Conservation (phyloP, 2,113 vertebrate genomes). For the Tragelaphus scriptus region DNA sequence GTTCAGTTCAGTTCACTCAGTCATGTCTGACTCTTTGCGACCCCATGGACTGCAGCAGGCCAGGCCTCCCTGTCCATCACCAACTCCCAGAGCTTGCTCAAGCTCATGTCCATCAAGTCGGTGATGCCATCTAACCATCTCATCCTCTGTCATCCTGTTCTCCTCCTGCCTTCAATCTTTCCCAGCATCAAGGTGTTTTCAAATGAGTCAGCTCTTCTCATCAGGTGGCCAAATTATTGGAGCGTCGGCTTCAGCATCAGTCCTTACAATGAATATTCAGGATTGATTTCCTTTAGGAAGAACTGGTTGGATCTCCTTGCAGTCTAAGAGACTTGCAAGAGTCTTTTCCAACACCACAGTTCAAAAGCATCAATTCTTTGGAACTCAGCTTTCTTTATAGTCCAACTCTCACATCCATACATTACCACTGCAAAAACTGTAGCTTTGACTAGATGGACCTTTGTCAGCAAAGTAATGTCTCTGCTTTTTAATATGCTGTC, state of each 20-base stretch:
- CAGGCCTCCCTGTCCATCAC: not conserved
- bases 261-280: not conserved
- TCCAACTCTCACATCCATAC: not conserved
- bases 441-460: not conserved
- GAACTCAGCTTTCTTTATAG: not conserved
- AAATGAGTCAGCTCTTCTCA: not conserved
- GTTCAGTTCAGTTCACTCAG: not conserved
- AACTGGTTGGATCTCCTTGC: not conserved
- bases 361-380: not conserved
- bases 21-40: accelerated
- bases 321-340: not conserved
- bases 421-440: not conserved
- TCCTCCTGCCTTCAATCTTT: not conserved
- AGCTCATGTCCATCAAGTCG: not conserved
- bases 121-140: not conserved
- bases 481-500: not conserved
- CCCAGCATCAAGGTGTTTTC: not conserved
- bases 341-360: not conserved
- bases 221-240: not conserved
- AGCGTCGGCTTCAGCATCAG: not conserved
- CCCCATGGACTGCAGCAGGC: not conserved
- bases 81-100: not conserved
- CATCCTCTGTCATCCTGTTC: not conserved
- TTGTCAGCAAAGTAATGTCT: not conserved
- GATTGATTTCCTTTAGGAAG: not conserved